Evolutionary conservation across 2,888 invertebrate species (phyloP).

Genomic region (Lasioglossum pauxillum): DNA sequence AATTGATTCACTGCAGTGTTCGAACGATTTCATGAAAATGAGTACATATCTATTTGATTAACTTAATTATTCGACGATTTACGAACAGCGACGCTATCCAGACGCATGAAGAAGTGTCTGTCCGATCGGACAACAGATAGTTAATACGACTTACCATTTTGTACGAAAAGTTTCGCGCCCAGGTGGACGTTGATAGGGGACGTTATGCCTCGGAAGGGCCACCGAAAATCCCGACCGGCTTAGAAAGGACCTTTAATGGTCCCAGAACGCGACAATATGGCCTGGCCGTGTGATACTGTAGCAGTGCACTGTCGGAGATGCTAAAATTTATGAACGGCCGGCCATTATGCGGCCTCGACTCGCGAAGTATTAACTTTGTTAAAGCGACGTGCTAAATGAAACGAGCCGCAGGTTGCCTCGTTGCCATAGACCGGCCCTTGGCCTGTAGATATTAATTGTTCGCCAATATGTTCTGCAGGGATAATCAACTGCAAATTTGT

Average conservation of each 20-base stretch:
- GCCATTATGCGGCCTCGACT: conserved; percentile 57
- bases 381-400: conserved; percentile 63
- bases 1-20: no score
- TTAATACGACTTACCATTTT: neutral
- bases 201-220: neutral
- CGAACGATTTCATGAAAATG: neutral
- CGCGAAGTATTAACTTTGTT: conserved; percentile 66
- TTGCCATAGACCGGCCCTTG: conserved; percentile 18
- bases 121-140: neutral
- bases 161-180: neutral
- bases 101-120: neutral
- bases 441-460: conserved; percentile 31
- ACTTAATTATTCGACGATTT: neutral
- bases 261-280: conserved; percentile 32
- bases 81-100: neutral
- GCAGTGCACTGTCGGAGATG: conserved; percentile 31
- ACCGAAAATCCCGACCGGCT: conserved; percentile 31
- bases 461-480: neutral
- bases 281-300: neutral
- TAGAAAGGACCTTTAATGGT: conserved; percentile 31
- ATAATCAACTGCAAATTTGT: neutral
- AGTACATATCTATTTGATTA: neutral
- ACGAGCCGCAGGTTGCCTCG: conserved; percentile 43
- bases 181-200: neutral
- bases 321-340: conserved; percentile 63